phyloP scores from a whole-genome alignment of 2,797 vertebrate genomes.

The Knipowitschia caucasica region DNA sequence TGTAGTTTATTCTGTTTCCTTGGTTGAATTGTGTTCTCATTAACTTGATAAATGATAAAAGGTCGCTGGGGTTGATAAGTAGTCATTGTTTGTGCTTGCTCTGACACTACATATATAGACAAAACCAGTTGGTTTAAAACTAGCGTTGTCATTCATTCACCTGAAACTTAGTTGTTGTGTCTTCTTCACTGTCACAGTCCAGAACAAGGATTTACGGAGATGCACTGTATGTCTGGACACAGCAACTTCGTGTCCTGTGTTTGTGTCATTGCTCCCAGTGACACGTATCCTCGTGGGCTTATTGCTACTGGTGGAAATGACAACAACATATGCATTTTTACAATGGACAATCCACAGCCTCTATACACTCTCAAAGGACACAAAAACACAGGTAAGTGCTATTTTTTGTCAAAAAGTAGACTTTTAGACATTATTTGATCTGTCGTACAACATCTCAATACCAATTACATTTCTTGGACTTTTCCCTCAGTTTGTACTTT shows the following conservation, averaged over 20 bases:
- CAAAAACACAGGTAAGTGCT: slow-evolving; percentile 91
- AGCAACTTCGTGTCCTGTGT: slow-evolving; percentile 95
- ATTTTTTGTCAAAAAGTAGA: too few species aligned
- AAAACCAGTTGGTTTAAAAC: slow-evolving; percentile 43
- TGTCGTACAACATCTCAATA: too few species aligned
- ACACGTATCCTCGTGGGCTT: slow-evolving; percentile 87
- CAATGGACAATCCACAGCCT: slow-evolving; percentile 83
- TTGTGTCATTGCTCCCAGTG: slow-evolving; percentile 89
- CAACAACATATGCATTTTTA: slow-evolving; percentile 92
- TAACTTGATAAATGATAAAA: rapidly evolving
- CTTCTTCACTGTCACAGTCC: slow-evolving; percentile 67
- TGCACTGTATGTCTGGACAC: slow-evolving; percentile 92
- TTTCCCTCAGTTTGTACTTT: slow-evolving; percentile 85
- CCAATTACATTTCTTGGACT: too few species aligned
- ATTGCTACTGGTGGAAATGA: slow-evolving; percentile 95
- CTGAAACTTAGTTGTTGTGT: background rate
- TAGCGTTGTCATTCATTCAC: slow-evolving; percentile 70
- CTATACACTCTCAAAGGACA: slow-evolving; percentile 89
- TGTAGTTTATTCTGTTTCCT: background rate
- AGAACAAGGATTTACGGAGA: slow-evolving; percentile 86
- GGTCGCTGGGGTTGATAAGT: rapidly evolving
- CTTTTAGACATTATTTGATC: too few species aligned
- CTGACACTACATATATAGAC: slow-evolving; percentile 10
- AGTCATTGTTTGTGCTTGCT: background rate
- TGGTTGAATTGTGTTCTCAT: too few species aligned